Evolutionary conservation across 2,888 invertebrate species (phyloP), one percentile per base, ranked within the genome.

Genomic region (Ichneumon xanthorius): DNA sequence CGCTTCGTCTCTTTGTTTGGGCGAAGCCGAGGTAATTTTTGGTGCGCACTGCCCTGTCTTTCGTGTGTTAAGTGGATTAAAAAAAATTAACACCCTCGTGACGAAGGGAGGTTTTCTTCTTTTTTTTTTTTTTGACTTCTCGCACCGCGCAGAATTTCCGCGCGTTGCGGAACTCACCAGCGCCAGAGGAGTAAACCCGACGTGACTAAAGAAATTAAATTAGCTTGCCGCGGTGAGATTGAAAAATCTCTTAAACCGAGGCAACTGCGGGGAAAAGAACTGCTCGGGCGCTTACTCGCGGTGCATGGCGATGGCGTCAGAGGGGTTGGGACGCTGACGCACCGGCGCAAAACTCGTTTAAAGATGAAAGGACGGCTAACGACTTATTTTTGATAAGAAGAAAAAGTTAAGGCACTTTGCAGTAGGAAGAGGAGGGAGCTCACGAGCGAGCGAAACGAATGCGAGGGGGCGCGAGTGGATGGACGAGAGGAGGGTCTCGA

Each of bases 351-450:
- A 94, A 94, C 93, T 94, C 93, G 93, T 93, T 94, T 94, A 93
- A 93, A 93, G 94, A 94, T 94, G 94, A 94, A 94, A 93, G 93
- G 91, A 89, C 90, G 88, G 88, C 93, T 93, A 94, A 94, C 94
- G 94, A 94, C 93, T 93, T 94, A 94, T 93, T 94, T 94, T 93
- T 93, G 92, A 93, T 93, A 93, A 93, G 93, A 92, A 93, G 93
- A 92, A 93, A 93, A 94, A 93, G 93, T 93, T 93, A 91, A 92
- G 92, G 92, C 91, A 92, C 91, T 91, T 89, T 91, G 90, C 88
- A 65, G 78, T 75, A 77, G 80, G 55, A 79, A 50, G 72, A 48
- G 22, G 58, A 82, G 86, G 83, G 82, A 71, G 75, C 58, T 37
- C 40, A 72, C 68, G 67, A 72, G 53, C 70, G 45, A 71, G 48